A percentile compares a stretch with the other conserved stretches of the same genome.
These are phyloP conservation scores for Lasioglossum calceatum DNA, from an alignment of 2,888 invertebrate species.

Conservation along the genomic window DNA sequence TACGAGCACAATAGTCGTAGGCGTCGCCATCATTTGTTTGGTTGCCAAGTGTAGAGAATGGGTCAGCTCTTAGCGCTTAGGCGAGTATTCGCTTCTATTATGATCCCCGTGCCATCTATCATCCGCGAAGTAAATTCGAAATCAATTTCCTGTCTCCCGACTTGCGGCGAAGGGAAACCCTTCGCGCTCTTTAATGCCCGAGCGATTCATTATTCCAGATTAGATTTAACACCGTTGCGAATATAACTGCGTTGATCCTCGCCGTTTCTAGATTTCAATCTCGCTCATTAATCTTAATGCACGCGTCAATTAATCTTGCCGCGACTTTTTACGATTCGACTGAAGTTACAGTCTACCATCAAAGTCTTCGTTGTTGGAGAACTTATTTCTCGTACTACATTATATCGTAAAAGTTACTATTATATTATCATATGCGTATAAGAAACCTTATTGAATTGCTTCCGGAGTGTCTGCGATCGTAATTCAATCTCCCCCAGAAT, in stretches of 20 bases:
- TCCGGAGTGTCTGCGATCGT: neutral
- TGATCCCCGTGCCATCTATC: slow-evolving; percentile 47
- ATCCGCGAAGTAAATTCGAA: slow-evolving; percentile 45
- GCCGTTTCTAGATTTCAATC: neutral
- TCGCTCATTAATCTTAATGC: neutral
- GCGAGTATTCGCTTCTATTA: slow-evolving; percentile 44
- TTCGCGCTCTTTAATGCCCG: neutral
- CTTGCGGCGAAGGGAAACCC: neutral
- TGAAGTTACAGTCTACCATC: neutral
- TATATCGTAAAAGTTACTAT: too few relatives aligned
- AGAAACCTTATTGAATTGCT: too few relatives aligned
- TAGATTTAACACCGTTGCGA: neutral
- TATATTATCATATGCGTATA: too few relatives aligned
- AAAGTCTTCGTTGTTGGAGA: neutral
- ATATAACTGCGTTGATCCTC: neutral
- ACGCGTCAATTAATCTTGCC: neutral
- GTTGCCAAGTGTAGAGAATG: slow-evolving; percentile 64
- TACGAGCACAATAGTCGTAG: slow-evolving; percentile 63
- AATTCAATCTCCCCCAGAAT: neutral
- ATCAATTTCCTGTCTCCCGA: slow-evolving; percentile 45
- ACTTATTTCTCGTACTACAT: neutral
- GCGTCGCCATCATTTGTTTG: slow-evolving; percentile 65
- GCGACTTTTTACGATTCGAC: neutral
- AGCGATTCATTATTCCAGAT: slow-evolving; percentile 5
- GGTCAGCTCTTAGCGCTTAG: slow-evolving; percentile 53